Evolutionary conservation across 2,888 invertebrate species (phyloP), one percentile per base, ranked within the genome.

Genomic region (Hesperia comma): DNA sequence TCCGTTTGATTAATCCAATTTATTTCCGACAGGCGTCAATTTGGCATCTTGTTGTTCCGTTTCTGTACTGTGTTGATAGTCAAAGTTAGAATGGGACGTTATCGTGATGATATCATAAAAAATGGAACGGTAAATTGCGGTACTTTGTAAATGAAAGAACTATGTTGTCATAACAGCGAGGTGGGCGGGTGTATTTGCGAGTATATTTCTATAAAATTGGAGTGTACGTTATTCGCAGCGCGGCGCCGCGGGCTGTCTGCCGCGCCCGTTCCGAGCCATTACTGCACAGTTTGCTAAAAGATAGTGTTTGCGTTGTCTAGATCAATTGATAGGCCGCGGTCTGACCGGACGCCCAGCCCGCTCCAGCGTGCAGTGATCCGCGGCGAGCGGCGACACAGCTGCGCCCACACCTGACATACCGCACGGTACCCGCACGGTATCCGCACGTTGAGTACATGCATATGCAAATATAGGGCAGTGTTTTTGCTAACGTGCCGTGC

Each of bases 331-430:
- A 49, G 19, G 8, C 49, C 3, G 49, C 8, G 8, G 46, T 17
- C 46, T 3, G 10, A 58, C 57, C 43, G 57, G 43, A 58, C 56
- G 56, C 56, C 56, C 56, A 41, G n/a, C 56, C 56, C 56, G 40
- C 19, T 57, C 40, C 41, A 41, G 5, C 41, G 56, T 57, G 40
- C 56, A 57, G 10, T 55, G 54, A 55, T 55, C 54, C 33, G 15
- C 54, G 32, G 32, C 33, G 53, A 33, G 32, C 54, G 54, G 15
- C n/a, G 32, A 14, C 54, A 26, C 53, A n/a, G n/a, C 26, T 26
- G 26, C 10, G 15, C 32, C 32, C 54, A 55, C 17, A 37, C 37
- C 37, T 37, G 12, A 33, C 33, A 33, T 7, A 1, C 2, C 33
- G 1, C 33, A 8, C 6, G 33, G 2, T 37, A 37, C 12, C 8